Evolutionary conservation across 2,797 vertebrate species (phyloP).

Genomic region (Megaceryle alcyon): DNA sequence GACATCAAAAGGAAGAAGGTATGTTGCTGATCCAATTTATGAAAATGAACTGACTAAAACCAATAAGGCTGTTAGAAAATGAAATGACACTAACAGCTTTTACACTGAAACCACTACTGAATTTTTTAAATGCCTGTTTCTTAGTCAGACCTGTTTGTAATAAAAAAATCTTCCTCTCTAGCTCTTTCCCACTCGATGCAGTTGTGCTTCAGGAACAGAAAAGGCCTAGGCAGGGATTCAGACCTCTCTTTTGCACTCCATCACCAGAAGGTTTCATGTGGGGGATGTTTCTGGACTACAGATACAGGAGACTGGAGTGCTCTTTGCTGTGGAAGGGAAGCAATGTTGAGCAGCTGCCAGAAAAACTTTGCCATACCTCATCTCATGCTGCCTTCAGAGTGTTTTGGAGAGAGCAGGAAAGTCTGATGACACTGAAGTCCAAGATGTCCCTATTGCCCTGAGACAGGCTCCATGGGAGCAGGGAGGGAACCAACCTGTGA

Average conservation of each 20-base stretch:
- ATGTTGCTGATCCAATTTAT: neutral
- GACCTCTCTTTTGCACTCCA: neutral
- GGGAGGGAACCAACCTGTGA: neutral
- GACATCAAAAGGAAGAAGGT: neutral
- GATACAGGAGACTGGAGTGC: neutral
- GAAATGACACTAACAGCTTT: neutral
- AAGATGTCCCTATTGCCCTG: neutral
- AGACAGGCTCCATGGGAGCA: neutral
- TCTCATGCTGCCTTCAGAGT: neutral
- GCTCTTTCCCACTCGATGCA: neutral
- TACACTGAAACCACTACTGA: neutral
- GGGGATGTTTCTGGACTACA: neutral
- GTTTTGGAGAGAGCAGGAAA: neutral
- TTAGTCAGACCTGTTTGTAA: neutral
- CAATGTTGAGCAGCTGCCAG: neutral
- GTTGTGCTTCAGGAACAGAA: conserved; percentile 6
- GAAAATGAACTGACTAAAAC: neutral
- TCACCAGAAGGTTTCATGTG: neutral
- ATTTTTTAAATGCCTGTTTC: neutral
- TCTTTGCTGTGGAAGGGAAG: neutral
- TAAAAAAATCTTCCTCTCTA: neutral
- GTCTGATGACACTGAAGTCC: neutral
- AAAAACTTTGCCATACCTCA: neutral
- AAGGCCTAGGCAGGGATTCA: neutral
- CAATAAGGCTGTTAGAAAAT: neutral